Conservation (phyloP, 2,113 vertebrate species). For the Crotalus viridis region DNA sequence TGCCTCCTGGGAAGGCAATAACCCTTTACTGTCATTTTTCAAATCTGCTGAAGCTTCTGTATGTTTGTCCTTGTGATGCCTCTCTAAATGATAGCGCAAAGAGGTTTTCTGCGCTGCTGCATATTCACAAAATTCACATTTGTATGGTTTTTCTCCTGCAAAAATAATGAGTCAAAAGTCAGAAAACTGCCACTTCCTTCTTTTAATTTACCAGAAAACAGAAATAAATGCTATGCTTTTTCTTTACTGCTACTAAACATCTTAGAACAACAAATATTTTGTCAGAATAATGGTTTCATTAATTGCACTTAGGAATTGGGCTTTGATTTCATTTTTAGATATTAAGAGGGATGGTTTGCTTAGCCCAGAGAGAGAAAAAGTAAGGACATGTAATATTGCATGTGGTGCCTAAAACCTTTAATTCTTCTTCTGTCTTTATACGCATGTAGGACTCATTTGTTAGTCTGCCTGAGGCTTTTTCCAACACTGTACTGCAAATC, state of each 20-base stretch:
- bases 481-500: neutral
- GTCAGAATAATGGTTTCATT: neutral
- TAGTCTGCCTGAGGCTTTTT: neutral
- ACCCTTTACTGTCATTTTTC: constrained; percentile 61
- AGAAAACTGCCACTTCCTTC: neutral
- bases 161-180: constrained; percentile 32
- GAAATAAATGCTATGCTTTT: neutral
- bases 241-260: neutral
- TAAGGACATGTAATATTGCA: neutral
- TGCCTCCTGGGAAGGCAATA: constrained; percentile 57
- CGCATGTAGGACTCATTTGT: neutral
- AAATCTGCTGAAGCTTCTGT: constrained; percentile 52
- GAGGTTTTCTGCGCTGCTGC: constrained; percentile 97
- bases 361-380: constrained; percentile 10
- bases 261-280: neutral
- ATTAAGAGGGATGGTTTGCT: constrained; percentile 13
- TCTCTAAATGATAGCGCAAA: constrained; percentile 90
- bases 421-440: neutral
- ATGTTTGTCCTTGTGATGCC: constrained; percentile 89
- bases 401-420: neutral
- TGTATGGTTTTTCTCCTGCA: constrained; percentile 95
- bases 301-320: neutral
- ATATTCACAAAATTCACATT: constrained; percentile 94
- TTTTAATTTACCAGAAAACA: neutral
- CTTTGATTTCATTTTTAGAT: neutral